phyloP scores from a whole-genome alignment of 2,888 invertebrate genomes.

The Anthrax anthrax region DNA sequence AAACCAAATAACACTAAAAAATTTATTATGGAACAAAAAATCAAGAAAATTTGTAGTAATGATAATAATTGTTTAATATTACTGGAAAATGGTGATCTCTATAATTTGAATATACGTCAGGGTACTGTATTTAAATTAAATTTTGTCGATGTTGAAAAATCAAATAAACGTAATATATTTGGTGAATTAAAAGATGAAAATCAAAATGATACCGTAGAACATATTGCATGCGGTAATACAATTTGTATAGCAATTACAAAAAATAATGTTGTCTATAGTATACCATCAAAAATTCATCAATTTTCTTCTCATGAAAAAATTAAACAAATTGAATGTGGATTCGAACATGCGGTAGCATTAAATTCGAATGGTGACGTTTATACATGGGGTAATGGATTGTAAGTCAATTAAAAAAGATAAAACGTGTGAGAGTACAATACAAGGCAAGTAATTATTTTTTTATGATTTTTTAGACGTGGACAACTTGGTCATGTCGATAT shows the following conservation, averaged over 20 bases:
- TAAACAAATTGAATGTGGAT: conserved; percentile 55
- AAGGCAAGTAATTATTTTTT: background rate
- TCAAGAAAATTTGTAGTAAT: conserved; percentile 20
- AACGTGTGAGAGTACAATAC: too few relatives aligned
- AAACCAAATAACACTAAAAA: conserved; percentile 11
- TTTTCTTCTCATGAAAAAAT: conserved; percentile 40
- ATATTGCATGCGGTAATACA: conserved; percentile 36
- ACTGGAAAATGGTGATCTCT: conserved; percentile 22
- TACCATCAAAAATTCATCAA: conserved; percentile 44
- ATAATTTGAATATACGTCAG: conserved; percentile 15
- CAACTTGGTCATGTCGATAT: conserved; percentile 68
- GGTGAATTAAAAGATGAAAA: conserved; percentile 13
- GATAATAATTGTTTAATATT: conserved; percentile 25
- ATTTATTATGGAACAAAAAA: conserved; percentile 14
- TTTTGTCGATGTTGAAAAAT: conserved; percentile 5
- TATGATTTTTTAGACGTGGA: conserved; percentile 50
- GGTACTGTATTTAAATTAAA: conserved; percentile 7
- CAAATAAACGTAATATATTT: conserved; percentile 21
- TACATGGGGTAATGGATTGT: conserved; percentile 76
- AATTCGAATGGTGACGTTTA: conserved; percentile 59
- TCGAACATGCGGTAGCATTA: conserved; percentile 64
- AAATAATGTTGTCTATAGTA: conserved; percentile 43
- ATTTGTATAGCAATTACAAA: conserved; percentile 36
- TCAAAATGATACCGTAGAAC: conserved; percentile 22
- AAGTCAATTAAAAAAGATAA: conserved; percentile 20